These are phyloP conservation scores for Hyppa rectilinea DNA, from an alignment of 2,888 invertebrate genomes.

Conservation along the genomic window DNA sequence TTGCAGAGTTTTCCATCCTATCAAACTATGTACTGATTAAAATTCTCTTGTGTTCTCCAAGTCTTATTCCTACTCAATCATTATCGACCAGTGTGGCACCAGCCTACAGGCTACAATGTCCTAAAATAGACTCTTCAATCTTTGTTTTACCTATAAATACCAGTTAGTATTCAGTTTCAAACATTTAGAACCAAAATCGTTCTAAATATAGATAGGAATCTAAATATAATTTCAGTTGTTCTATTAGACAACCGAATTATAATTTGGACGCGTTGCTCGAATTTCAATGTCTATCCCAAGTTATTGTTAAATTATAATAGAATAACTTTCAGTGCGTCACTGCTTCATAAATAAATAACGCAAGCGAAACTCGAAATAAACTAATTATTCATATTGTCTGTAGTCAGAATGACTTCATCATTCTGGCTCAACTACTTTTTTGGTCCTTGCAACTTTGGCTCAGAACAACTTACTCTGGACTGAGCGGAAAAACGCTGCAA, in stretches of 20 bases:
- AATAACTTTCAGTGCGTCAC: slow-evolving; percentile 22
- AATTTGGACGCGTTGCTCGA: slow-evolving; percentile 16
- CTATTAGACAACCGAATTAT: slow-evolving; percentile 26
- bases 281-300: slow-evolving; percentile 28
- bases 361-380: slow-evolving; percentile 9
- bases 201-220: slow-evolving; percentile 20
- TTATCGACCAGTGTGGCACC: background rate
- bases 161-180: slow-evolving; percentile 4
- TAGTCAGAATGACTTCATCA: background rate
- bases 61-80: background rate
- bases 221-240: slow-evolving; percentile 29
- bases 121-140: background rate
- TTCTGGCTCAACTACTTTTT: background rate
- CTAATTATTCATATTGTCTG: slow-evolving; percentile 1
- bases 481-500: background rate
- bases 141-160: slow-evolving; percentile 13
- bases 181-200: slow-evolving; percentile 20
- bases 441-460: background rate
- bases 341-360: slow-evolving; percentile 21
- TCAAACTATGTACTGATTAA: background rate
- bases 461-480: background rate
- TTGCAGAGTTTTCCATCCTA: background rate
- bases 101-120: background rate
- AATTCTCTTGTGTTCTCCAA: background rate
- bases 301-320: slow-evolving; percentile 30